Evolutionary conservation across 2,797 vertebrate genomes (phyloP).

Genomic region (Podargus strigoides): DNA sequence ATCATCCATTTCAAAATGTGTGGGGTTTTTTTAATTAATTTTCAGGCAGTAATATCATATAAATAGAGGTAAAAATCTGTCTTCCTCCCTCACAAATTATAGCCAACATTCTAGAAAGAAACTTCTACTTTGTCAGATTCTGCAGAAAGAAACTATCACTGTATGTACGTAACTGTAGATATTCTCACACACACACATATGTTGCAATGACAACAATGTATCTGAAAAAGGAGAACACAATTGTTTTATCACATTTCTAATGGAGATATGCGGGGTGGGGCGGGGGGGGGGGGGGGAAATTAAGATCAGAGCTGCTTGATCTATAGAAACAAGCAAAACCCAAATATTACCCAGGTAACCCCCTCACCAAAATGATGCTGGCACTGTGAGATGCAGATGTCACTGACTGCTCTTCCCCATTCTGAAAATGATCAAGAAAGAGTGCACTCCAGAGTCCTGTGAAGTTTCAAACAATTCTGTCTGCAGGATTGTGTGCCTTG

Average conservation of each 20-base stretch:
- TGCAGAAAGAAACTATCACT: not conserved
- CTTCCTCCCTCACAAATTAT: not conserved
- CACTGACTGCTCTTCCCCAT: not conserved
- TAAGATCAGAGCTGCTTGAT: not conserved
- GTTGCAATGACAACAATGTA: not conserved
- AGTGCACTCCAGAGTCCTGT: not conserved
- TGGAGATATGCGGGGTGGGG: no score
- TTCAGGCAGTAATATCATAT: not conserved
- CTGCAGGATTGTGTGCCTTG: not conserved
- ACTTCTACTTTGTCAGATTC: not conserved
- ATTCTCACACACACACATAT: rapidly evolving
- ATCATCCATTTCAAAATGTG: not conserved
- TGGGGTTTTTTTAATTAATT: not conserved
- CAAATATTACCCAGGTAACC: not conserved
- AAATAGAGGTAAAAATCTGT: not conserved
- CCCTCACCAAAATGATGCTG: not conserved
- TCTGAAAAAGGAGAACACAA: not conserved
- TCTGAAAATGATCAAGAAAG: not conserved
- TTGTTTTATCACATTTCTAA: not conserved
- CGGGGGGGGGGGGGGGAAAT: no score
- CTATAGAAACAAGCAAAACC: not conserved
- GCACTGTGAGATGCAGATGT: rapidly evolving
- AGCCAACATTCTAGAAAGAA: not conserved
- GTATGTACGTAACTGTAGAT: rapidly evolving
- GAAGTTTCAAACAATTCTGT: not conserved